Evolutionary conservation across 2,113 vertebrate genomes (phyloP).

Genomic region (Triplophysa rosa): DNA sequence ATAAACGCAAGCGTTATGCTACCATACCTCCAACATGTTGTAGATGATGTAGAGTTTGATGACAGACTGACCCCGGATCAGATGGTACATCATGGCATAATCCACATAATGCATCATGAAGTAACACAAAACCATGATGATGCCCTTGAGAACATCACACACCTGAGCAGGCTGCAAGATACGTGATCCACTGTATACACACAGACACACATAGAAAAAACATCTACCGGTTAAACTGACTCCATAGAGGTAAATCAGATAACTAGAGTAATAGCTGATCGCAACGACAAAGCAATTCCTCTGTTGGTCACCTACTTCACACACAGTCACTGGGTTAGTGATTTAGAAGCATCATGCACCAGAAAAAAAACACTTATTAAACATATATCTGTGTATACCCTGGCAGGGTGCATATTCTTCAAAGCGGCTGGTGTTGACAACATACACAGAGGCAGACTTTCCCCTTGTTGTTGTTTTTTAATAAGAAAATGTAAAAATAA

Average conservation of each 20-base stretch:
- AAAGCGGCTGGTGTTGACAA: too few species aligned
- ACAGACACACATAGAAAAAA: constrained; percentile 1
- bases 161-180: constrained; percentile 96
- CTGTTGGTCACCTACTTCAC: neutral
- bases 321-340: neutral
- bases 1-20: neutral
- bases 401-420: too few species aligned
- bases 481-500: too few species aligned
- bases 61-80: constrained; percentile 97
- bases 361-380: too few species aligned
- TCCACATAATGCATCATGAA: constrained; percentile 99
- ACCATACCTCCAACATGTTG: constrained; percentile 96
- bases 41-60: constrained; percentile 99
- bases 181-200: constrained; percentile 81
- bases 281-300: neutral
- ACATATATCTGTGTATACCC: too few species aligned
- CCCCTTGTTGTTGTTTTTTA: too few species aligned
- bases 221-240: neutral
- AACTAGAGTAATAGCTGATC: neutral
- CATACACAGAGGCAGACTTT: too few species aligned
- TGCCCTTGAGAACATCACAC: constrained; percentile 94
- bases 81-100: constrained; percentile 99
- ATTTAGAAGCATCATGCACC: neutral
- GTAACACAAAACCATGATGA: constrained; percentile 94
- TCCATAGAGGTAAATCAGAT: neutral